Conservation (phyloP, 23 tunicate species). For the Ascidia mentula region DNA sequence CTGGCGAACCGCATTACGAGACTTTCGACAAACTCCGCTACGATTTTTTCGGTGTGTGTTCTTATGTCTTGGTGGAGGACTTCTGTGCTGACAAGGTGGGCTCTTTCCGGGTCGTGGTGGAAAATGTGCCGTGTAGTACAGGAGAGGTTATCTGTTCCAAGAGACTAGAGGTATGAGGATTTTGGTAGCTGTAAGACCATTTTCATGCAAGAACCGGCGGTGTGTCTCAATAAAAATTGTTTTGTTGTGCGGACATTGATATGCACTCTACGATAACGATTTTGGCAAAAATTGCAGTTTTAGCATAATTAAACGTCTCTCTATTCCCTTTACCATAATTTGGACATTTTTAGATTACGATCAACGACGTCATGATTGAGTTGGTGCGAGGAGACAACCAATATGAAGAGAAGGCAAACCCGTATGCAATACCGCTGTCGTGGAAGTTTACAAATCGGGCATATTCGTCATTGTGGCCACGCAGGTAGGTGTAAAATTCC, state of each 20-base stretch:
- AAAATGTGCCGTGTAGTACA: constrained; percentile 72
- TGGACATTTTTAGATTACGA: constrained; percentile 24
- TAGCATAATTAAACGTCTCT: too few species aligned
- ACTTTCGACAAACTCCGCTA: constrained; percentile 54
- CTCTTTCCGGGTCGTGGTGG: constrained; percentile 57
- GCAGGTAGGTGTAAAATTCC: constrained; percentile 22
- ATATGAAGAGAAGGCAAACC: constrained; percentile 52
- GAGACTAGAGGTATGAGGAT: constrained; percentile 52
- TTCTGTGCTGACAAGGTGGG: constrained; percentile 53
- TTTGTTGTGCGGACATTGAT: neutral
- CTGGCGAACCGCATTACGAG: constrained; percentile 66
- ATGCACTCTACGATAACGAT: too few species aligned
- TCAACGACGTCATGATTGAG: constrained; percentile 78
- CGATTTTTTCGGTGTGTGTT: constrained; percentile 69
- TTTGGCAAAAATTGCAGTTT: too few species aligned
- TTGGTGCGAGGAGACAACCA: constrained; percentile 83
- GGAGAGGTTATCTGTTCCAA: constrained; percentile 78
- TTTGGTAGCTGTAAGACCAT: too few species aligned
- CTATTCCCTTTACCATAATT: too few species aligned
- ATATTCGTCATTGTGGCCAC: constrained; percentile 70
- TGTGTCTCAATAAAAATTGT: neutral
- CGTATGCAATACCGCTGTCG: constrained; percentile 79
- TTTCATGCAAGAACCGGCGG: too few species aligned
- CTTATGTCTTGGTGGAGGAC: constrained; percentile 70
- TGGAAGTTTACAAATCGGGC: constrained; percentile 49